phyloP scores from a whole-genome alignment of 1,140 invertebrate genomes.

The Zaprionus lachaisei region DNA sequence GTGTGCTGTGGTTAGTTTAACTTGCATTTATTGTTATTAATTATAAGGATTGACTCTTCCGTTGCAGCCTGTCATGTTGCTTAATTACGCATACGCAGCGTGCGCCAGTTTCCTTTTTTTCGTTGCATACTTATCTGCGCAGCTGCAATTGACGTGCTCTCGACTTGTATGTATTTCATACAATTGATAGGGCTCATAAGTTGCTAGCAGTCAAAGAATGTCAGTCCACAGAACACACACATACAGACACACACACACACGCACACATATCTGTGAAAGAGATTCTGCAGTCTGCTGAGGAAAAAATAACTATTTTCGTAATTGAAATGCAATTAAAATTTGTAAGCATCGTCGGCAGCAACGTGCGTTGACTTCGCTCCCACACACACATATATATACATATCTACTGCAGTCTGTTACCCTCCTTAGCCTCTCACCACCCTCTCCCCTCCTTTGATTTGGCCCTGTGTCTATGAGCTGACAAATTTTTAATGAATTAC shows the following conservation, averaged over 20 bases:
- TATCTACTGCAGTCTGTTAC: neutral
- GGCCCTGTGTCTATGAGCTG: slow-evolving; percentile 42
- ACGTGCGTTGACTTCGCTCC: slow-evolving; percentile 63
- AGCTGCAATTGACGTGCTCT: slow-evolving; percentile 18
- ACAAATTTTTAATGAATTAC: slow-evolving; percentile 79
- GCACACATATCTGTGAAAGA: neutral
- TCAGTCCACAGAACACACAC: slow-evolving; percentile 51
- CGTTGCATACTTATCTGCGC: slow-evolving; percentile 30
- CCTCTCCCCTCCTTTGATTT: neutral
- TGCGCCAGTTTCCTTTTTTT: slow-evolving; percentile 8
- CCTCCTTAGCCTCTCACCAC: neutral
- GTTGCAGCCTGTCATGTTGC: slow-evolving; percentile 16
- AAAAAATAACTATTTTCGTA: slow-evolving; percentile 65
- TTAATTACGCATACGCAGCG: slow-evolving; percentile 63
- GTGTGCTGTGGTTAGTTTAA: slow-evolving; percentile 63
- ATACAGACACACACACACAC: neutral
- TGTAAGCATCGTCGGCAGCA: slow-evolving; percentile 57
- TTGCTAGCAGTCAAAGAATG: slow-evolving; percentile 15
- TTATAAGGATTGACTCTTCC: slow-evolving; percentile 46
- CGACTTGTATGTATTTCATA: slow-evolving; percentile 8
- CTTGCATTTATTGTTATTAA: slow-evolving; percentile 51
- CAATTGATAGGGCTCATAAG: slow-evolving; percentile 64
- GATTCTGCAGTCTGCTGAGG: neutral
- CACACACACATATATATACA: neutral
- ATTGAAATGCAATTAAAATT: slow-evolving; percentile 82